Percentiles rank a stretch among this genome's conserved stretches.
phyloP scores from a whole-genome alignment of 2,113 vertebrate genomes.

The Motacilla tschutschensis region DNA sequence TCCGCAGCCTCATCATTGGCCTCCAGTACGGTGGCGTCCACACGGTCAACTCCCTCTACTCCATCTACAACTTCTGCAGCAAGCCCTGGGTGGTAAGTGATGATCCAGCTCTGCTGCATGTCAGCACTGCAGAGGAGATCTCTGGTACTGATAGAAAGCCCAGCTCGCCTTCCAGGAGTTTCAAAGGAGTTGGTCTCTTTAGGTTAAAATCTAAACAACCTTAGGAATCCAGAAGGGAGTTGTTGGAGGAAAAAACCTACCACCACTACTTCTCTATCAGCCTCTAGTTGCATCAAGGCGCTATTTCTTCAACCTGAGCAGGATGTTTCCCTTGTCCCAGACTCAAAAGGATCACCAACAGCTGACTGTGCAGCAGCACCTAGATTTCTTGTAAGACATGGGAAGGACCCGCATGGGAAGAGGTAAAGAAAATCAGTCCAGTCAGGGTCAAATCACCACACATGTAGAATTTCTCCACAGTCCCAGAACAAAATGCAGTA shows the following conservation, averaged over 20 bases:
- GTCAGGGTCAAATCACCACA: neutral
- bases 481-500: neutral
- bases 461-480: neutral
- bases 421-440: neutral
- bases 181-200: neutral
- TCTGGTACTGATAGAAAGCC: rapidly evolving
- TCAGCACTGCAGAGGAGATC: neutral
- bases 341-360: neutral
- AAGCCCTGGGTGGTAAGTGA: constrained; percentile 96
- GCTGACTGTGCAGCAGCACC: neutral
- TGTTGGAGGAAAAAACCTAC: rapidly evolving
- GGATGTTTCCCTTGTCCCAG: neutral
- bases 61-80: constrained; percentile 98
- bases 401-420: neutral
- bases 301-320: neutral
- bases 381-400: neutral
- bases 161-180: neutral
- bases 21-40: constrained; percentile 88
- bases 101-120: neutral
- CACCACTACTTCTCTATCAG: neutral
- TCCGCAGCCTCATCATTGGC: constrained; percentile 90
- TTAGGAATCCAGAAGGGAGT: neutral
- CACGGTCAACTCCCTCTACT: constrained; percentile 89
- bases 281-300: neutral
- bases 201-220: neutral